phyloP scores from a whole-genome alignment of 1,140 invertebrate species.

The Bicyclus anynana region DNA sequence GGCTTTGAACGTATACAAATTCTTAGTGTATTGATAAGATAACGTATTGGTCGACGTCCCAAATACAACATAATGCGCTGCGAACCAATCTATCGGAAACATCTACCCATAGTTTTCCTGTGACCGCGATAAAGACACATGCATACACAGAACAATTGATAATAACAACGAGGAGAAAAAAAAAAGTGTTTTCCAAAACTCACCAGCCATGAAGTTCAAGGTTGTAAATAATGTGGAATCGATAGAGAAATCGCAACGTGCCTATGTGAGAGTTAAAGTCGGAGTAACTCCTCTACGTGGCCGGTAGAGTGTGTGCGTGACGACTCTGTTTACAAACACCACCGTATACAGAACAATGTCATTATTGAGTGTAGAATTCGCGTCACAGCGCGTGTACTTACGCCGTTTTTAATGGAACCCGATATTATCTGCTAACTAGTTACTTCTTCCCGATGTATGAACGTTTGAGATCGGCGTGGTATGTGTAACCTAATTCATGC shows the following conservation, averaged over 20 bases:
- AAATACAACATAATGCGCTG: constrained; percentile 19
- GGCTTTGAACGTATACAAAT: constrained; percentile 20
- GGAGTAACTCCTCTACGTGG: constrained; percentile 34
- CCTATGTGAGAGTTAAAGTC: constrained; percentile 51
- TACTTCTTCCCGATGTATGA: neutral
- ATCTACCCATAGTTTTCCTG: constrained; percentile 23
- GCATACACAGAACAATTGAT: constrained; percentile 2
- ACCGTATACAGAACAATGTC: constrained; percentile 60
- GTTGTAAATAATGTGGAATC: constrained; percentile 67
- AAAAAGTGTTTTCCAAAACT: constrained; percentile 31
- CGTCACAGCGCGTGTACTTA: constrained; percentile 28
- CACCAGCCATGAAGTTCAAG: constrained; percentile 72
- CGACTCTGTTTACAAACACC: constrained; percentile 59
- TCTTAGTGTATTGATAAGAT: constrained; percentile 40
- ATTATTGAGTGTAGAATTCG: constrained; percentile 60
- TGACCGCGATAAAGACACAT: constrained; percentile 22
- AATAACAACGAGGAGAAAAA: neutral
- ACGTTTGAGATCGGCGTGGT: neutral
- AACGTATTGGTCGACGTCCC: constrained; percentile 27
- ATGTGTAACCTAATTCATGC: neutral
- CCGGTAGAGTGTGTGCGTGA: constrained; percentile 29
- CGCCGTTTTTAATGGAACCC: neutral
- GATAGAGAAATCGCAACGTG: constrained; percentile 62
- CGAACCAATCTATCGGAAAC: constrained; percentile 18
- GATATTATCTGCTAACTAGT: neutral